A percentile compares a stretch with the other conserved stretches of the same genome.
These are phyloP conservation scores for Cololabis saira DNA, from an alignment of 2,113 vertebrate genomes.

Conservation along the genomic window DNA sequence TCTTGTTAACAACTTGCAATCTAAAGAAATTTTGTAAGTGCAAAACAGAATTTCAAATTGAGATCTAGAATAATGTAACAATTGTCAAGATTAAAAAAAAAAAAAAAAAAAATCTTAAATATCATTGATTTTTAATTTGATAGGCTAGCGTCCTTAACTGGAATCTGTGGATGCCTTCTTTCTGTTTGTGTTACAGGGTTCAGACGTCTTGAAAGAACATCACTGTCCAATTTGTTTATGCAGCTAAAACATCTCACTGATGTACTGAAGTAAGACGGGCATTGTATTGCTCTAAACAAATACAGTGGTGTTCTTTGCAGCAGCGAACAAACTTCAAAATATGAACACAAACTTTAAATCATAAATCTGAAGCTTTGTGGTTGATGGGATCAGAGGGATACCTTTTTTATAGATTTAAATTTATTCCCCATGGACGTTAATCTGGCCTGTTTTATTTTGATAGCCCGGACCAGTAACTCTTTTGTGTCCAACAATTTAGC, in stretches of 20 bases:
- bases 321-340: conserved; percentile 49
- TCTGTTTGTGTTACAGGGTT: conserved; percentile 74
- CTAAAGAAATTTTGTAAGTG: conserved; percentile 70
- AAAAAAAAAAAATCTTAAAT: background rate
- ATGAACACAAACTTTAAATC: conserved; percentile 52
- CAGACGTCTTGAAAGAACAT: conserved; percentile 73
- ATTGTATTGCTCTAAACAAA: conserved; percentile 59
- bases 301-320: conserved; percentile 76
- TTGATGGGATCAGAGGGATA: conserved; percentile 46
- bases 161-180: conserved; percentile 60
- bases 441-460: conserved; percentile 39
- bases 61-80: conserved; percentile 8
- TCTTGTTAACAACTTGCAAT: conserved; percentile 73
- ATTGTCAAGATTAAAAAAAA: conserved; percentile 19
- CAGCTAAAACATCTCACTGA: conserved; percentile 57
- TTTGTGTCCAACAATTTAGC: background rate
- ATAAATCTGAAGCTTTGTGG: conserved; percentile 50
- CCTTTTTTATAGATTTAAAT: conserved; percentile 34
- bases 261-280: conserved; percentile 42
- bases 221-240: conserved; percentile 71
- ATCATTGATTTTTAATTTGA: conserved; percentile 40
- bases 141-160: conserved; percentile 31
- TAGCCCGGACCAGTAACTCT: conserved; percentile 38
- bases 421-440: conserved; percentile 41
- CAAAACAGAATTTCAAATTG: conserved; percentile 37